A percentile compares a stretch with the other conserved stretches of the same genome.
These are phyloP conservation scores for Lethrus apterus DNA, from an alignment of 1,140 invertebrate species.

Conservation along the genomic window DNA sequence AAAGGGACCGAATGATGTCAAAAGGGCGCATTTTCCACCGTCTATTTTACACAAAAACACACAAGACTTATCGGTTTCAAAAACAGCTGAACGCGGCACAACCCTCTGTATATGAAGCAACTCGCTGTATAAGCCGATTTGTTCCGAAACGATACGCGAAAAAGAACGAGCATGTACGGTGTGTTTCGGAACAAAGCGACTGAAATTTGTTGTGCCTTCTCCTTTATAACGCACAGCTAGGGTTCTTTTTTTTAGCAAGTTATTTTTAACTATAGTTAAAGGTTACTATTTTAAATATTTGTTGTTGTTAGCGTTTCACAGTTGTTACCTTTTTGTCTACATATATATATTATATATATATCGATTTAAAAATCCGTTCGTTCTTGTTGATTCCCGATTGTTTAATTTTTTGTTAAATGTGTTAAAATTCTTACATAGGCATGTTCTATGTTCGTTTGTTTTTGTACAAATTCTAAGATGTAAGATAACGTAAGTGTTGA, in stretches of 20 bases:
- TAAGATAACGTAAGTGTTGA: conserved; percentile 15
- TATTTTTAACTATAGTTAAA: not conserved
- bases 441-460: conserved; percentile 8
- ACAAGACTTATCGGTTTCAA: conserved; percentile 18
- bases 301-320: too few species aligned
- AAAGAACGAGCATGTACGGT: too few species aligned
- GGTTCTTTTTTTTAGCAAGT: not conserved
- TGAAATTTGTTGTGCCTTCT: conserved; percentile 20
- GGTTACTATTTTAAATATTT: too few species aligned
- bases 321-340: too few species aligned
- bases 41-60: too few species aligned
- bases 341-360: too few species aligned
- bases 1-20: too few species aligned
- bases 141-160: too few species aligned
- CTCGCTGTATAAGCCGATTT: conserved; percentile 1
- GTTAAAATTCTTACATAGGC: conserved; percentile 8
- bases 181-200: too few species aligned
- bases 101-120: conserved; percentile 13
- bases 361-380: too few species aligned
- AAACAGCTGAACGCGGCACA: conserved; percentile 18
- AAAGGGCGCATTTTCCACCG: too few species aligned
- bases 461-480: conserved; percentile 14
- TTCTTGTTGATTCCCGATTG: not conserved
- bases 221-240: conserved; percentile 18
- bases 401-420: not conserved